phyloP scores from a whole-genome alignment of 2,113 vertebrate genomes.

The Muntiacus reevesi region DNA sequence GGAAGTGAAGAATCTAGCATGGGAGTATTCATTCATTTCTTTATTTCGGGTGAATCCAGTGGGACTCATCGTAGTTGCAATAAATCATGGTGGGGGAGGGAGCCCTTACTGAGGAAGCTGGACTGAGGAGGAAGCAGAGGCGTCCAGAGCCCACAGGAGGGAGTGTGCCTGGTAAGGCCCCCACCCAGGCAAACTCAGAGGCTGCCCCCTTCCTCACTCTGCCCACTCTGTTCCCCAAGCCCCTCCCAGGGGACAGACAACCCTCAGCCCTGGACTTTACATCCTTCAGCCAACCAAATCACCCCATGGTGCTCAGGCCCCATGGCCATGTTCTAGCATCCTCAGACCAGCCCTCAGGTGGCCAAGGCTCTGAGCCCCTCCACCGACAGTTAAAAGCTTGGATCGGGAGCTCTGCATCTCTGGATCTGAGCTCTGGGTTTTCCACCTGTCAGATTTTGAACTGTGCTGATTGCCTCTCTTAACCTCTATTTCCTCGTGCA shows the following conservation, averaged over 20 bases:
- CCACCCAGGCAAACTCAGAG: neutral
- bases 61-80: neutral
- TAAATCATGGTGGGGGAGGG: neutral
- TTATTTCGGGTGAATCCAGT: neutral
- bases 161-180: too few relatives aligned
- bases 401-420: fast-evolving
- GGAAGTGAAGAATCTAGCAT: neutral
- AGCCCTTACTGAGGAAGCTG: neutral
- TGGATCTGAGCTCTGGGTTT: neutral
- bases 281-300: neutral
- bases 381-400: neutral
- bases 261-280: neutral
- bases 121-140: neutral
- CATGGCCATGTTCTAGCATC: fast-evolving
- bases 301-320: neutral
- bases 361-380: neutral
- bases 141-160: neutral
- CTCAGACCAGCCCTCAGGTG: neutral
- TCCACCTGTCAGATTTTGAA: neutral
- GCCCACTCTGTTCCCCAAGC: too few relatives aligned
- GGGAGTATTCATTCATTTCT: neutral
- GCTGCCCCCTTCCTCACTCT: neutral
- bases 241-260: too few relatives aligned
- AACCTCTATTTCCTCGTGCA: neutral
- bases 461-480: neutral